phyloP scores from a whole-genome alignment of 2,113 vertebrate genomes.

The Cricetomys ansorgei region DNA sequence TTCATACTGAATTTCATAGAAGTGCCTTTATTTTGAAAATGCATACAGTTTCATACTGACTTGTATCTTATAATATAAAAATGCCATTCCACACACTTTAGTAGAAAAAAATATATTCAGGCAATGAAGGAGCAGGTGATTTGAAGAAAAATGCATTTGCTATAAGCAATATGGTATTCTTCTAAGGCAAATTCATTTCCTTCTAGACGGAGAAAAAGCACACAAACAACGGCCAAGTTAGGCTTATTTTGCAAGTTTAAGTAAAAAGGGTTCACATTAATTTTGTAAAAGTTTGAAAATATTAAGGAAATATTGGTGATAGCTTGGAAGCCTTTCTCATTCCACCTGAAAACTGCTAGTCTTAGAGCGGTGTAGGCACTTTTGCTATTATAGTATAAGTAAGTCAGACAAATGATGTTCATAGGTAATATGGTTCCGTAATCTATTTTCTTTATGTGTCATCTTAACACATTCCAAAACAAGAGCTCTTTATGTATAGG shows the following conservation, averaged over 20 bases:
- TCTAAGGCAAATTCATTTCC: conserved; percentile 3
- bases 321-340: not conserved
- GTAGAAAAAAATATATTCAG: conserved; percentile 41
- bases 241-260: not conserved
- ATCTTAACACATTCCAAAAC: not conserved
- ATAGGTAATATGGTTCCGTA: not conserved
- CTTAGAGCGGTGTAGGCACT: not conserved
- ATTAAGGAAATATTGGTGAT: not conserved
- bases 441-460: not conserved
- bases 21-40: conserved; percentile 60
- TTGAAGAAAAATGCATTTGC: not conserved
- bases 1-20: conserved; percentile 68
- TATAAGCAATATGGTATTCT: not conserved
- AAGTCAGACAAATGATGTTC: conserved; percentile 17
- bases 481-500: not conserved
- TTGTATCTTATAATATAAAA: conserved; percentile 46
- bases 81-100: not conserved
- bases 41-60: not conserved
- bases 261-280: not conserved
- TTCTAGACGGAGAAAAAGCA: conserved; percentile 6
- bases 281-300: conserved; percentile 36
- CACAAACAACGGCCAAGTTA: not conserved
- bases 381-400: not conserved
- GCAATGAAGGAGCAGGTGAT: not conserved
- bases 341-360: not conserved